Base-by-base conservation (phyloP, 1,140 invertebrate species). In the Cherax quadricarinatus region DNA sequence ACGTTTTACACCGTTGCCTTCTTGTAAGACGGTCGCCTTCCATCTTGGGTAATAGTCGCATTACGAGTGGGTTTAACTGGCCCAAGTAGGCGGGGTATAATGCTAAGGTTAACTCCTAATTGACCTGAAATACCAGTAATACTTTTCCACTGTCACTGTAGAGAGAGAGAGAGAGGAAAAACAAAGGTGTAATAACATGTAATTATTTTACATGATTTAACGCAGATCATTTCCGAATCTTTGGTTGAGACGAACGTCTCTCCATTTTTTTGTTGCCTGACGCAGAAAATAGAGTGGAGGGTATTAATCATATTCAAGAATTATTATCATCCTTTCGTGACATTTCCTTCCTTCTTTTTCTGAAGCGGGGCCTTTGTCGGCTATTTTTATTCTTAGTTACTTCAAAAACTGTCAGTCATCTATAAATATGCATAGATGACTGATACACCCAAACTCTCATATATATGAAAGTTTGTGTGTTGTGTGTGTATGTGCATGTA, bases 201-300 rank as follows among this genome's bases (percentile, higher is more conserved):
- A 53, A 88, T 88, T 88, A 88, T 49, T 88, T 53, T 81, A 30
- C 78, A 88, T 88, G 30, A 81, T 88, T 88, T 57, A 88, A n/a
- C 41, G 12, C 53, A 60, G 53, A 78, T 80, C 80, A 88, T 88
- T 79, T 80, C 86, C 60, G 83, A 14, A 6, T 70, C 83, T 70
- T 18, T 30, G 83, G 41, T 70, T 30, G 5, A 21, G 14, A 6
- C 3, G 51, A 30, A 9, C 30, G 30, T 41, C 30, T 41, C 30
- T 41, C 53, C 82, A 30, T 57, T 57, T 10, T 57, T 57, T 14
- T 57, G 2, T 57, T 9, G 53, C 3, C 16, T 21, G 62, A 66
- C 62, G 16, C 14, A 66, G 21, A 6, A 18, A 66, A 21, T 18
- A 18, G 1, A 5, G 3, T n/a, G n/a, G 24, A 9, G n/a, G 12